Conservation (phyloP, 2,888 invertebrate species). For the Sarcophaga caerulescens region DNA sequence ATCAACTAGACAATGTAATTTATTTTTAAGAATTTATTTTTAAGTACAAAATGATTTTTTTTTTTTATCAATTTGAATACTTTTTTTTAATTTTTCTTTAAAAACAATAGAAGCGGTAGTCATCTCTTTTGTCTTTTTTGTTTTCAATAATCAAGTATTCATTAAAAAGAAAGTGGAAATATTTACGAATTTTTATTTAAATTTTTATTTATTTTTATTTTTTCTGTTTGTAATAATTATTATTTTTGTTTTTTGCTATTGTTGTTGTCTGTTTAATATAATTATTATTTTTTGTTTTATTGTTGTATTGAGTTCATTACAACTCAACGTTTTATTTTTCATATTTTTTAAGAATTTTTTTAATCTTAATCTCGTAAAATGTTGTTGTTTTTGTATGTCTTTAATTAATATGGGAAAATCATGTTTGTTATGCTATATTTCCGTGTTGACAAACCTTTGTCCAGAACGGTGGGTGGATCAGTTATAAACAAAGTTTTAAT, state of each 20-base stretch:
- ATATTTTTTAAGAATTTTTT: background rate
- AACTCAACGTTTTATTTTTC: constrained; percentile 22
- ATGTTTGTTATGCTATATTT: constrained; percentile 26
- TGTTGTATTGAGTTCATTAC: background rate
- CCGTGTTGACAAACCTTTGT: background rate
- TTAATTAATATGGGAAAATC: constrained; percentile 44
- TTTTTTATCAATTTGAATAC: background rate
- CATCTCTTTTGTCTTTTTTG: background rate
- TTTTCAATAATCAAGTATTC: constrained; percentile 26
- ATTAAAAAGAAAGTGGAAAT: constrained; percentile 40
- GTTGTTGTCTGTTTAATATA: background rate
- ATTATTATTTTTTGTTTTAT: constrained; percentile 2
- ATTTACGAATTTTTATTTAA: background rate
- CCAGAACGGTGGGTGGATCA: background rate
- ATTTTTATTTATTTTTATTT: background rate
- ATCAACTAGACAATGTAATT: background rate
- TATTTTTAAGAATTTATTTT: background rate
- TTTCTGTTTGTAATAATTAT: constrained; percentile 1
- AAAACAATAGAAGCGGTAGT: background rate
- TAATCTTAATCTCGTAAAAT: background rate
- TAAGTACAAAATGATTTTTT: background rate
- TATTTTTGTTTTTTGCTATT: background rate
- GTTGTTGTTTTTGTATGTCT: background rate
- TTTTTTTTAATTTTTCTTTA: background rate
- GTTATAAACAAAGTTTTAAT: background rate